A percentile compares a stretch with the other conserved stretches of the same genome.
These are phyloP conservation scores for Tetragonula carbonaria DNA, from an alignment of 2,888 invertebrate species.

Conservation along the genomic window DNA sequence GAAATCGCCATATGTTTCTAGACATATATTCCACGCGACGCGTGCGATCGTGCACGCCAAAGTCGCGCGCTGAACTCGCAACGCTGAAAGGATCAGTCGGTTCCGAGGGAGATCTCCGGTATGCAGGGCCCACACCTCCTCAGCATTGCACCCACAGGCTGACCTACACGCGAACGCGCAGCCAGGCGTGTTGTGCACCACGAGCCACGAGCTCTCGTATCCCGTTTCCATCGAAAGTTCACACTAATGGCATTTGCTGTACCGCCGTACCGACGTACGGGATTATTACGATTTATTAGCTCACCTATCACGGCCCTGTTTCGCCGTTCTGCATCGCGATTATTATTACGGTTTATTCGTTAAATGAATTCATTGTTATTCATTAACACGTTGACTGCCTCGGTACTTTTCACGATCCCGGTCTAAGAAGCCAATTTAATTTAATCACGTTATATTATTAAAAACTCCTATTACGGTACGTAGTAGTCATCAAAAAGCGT, in stretches of 20 bases:
- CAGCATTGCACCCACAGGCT: slow-evolving; percentile 71
- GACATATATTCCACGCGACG: slow-evolving; percentile 48
- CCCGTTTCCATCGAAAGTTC: slow-evolving; percentile 79
- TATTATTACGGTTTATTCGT: slow-evolving; percentile 28
- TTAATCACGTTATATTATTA: too few species aligned
- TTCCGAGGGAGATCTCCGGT: slow-evolving; percentile 68
- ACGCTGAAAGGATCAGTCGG: slow-evolving; percentile 61
- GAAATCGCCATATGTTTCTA: not conserved
- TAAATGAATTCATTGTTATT: slow-evolving; percentile 17
- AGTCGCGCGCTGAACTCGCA: slow-evolving; percentile 16
- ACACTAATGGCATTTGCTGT: slow-evolving; percentile 80
- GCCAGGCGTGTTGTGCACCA: slow-evolving; percentile 34
- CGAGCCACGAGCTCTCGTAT: slow-evolving; percentile 58
- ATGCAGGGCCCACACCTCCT: slow-evolving; percentile 74
- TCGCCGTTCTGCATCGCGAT: slow-evolving; percentile 60
- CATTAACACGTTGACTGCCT: not conserved
- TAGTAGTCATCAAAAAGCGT: too few species aligned
- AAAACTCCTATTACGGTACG: too few species aligned
- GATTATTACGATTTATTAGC: slow-evolving; percentile 79
- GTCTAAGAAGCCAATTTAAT: too few species aligned
- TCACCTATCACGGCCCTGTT: slow-evolving; percentile 73
- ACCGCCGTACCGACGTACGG: slow-evolving; percentile 48
- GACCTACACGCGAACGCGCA: slow-evolving; percentile 74
- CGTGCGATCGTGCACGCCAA: slow-evolving; percentile 40
- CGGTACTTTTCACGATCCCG: too few species aligned